phyloP scores from a whole-genome alignment of 2,888 invertebrate species.

The Ashinkailepas kermadecensis region DNA sequence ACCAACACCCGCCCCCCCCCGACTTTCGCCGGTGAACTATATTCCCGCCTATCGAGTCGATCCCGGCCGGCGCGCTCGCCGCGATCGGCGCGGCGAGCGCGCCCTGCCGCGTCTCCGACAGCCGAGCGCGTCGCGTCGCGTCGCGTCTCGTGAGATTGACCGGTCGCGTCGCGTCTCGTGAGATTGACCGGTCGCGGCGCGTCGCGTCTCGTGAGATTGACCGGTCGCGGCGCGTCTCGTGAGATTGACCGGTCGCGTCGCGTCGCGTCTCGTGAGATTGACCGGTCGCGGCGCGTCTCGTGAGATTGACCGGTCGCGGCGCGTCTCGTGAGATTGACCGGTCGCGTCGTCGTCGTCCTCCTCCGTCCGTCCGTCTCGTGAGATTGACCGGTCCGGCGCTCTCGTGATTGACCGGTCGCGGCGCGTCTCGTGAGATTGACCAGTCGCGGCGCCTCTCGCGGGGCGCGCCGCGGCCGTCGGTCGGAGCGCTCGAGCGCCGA shows the following conservation, averaged over 20 bases:
- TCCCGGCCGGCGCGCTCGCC: background rate
- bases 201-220: constrained; percentile 3
- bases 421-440: background rate
- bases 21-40: background rate
- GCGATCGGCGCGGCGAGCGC: background rate
- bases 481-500: background rate
- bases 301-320: background rate
- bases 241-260: background rate
- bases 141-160: too few relatives aligned
- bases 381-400: too few relatives aligned
- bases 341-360: too few relatives aligned
- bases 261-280: background rate
- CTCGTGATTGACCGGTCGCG: too few relatives aligned
- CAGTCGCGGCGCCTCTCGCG: background rate
- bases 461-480: too few relatives aligned
- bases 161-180: background rate
- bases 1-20: background rate
- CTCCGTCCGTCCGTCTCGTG: too few relatives aligned
- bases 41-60: background rate
- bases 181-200: background rate
- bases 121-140: too few relatives aligned
- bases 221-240: background rate
- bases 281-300: background rate
- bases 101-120: too few relatives aligned
- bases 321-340: background rate